Base-by-base conservation (phyloP, 2,797 vertebrate genomes). In the Arrhamphus sclerolepis region DNA sequence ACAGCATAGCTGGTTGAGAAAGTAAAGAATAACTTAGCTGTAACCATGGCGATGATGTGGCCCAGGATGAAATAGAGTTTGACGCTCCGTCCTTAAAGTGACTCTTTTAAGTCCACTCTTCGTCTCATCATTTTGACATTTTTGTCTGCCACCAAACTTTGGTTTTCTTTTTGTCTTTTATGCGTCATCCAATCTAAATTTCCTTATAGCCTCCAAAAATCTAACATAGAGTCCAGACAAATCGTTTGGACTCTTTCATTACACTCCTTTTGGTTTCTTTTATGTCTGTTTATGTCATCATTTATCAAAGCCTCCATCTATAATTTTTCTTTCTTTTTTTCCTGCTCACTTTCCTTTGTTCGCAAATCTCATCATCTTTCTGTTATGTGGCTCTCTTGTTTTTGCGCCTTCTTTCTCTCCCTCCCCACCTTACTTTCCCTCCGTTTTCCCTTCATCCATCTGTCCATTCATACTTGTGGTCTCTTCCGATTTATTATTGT, bases 401-500 rank as follows among this genome's bases (percentile, higher is more conserved):
- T 72, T 67, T 66, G 24, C 72, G 78, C 66, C 11, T 39, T 24
- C 77, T 64, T 70, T 72, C 56, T 28, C 66, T 53, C 56, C 54
- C 26, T 9, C 22, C 7, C 17, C 11, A 39, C 41, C 64, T 75
- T 69, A 69, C 49, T 74, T 54, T 56, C 48, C 41, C 43, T 64
- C 52, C 24, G 39, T 43, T 40, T 14, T 22, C 17, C 63, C 44
- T 66, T 34, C 41, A 40, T 76, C 68, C 54, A 60, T 79, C 76
- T 78, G 48, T 81, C 71, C 70, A 38, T 78, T 81, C 87, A 78
- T 88, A 82, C 80, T 87, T 89, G 85, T 60, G 87, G 88, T 80
- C 54, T 72, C 34, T 38, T 11, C 40, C 47, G 39, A 82, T 89
- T 88, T 89, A 84, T 90, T 90, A 74, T 90, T 88, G 85, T 85